These are phyloP conservation scores for Iselma pallidipennis DNA, from an alignment of 2,888 invertebrate species.

Conservation along the genomic window DNA sequence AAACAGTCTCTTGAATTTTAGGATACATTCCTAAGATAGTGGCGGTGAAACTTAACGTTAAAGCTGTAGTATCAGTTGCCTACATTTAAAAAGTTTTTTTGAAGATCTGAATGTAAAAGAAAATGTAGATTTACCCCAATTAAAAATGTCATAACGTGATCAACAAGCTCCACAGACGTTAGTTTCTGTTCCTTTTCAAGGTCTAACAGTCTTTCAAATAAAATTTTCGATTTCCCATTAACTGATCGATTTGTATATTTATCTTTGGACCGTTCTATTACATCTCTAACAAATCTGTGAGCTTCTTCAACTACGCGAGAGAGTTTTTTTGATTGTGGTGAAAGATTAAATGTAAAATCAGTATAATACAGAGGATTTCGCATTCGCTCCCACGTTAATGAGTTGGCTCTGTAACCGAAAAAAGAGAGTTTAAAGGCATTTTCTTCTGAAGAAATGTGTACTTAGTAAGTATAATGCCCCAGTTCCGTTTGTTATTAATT, in stretches of 20 bases:
- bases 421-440: neutral
- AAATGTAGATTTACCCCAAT: slow-evolving; percentile 27
- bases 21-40: slow-evolving; percentile 27
- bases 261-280: neutral
- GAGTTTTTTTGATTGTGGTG: neutral
- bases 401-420: neutral
- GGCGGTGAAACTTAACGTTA: slow-evolving; percentile 18
- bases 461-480: neutral
- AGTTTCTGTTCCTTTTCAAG: slow-evolving; percentile 7
- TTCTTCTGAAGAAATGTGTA: neutral
- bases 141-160: slow-evolving; percentile 27
- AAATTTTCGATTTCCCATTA: neutral
- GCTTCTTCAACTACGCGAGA: neutral
- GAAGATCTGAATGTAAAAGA: too few relatives aligned
- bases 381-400: neutral
- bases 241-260: neutral
- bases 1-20: slow-evolving; percentile 22
- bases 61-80: slow-evolving; percentile 26
- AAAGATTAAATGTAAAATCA: neutral
- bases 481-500: neutral
- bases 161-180: slow-evolving; percentile 17
- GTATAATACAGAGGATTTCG: too few relatives aligned
- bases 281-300: neutral
- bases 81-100: slow-evolving; percentile 4
- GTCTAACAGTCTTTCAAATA: neutral